Evolutionary conservation across 2,888 invertebrate genomes (phyloP).

Genomic region (Mongoloraphidia duomilia): DNA sequence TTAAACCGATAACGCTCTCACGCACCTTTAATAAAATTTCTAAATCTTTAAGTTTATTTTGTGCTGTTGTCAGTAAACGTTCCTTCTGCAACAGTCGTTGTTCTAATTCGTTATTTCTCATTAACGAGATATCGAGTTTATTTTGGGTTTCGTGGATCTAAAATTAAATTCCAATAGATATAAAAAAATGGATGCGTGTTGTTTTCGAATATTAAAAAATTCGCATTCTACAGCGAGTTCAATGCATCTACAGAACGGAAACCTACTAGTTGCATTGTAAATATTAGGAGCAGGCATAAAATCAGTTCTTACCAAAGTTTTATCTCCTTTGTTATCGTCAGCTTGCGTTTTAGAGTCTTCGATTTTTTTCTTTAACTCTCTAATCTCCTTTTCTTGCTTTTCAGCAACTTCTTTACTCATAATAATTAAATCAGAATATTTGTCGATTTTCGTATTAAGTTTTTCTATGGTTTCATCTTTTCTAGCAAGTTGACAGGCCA

Average conservation of each 20-base stretch:
- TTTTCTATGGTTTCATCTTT: conserved; percentile 2
- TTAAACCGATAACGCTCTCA: conserved; percentile 42
- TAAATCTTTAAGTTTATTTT: conserved; percentile 43
- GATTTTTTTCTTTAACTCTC: not conserved
- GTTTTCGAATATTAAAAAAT: too few relatives aligned
- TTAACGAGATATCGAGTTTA: conserved; percentile 2
- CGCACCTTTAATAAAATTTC: conserved; percentile 45
- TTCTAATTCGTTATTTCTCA: conserved; percentile 23
- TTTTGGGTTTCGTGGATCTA: too few relatives aligned
- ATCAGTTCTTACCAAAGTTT: too few relatives aligned
- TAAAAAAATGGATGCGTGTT: too few relatives aligned
- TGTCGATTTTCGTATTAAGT: not conserved
- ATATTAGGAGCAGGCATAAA: too few relatives aligned
- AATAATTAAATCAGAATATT: conserved; percentile 1
- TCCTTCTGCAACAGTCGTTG: conserved; percentile 36
- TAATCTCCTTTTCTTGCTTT: conserved; percentile 5
- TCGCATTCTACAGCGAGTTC: too few relatives aligned
- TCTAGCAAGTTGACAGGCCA: not conserved
- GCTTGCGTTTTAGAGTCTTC: not conserved
- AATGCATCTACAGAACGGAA: too few relatives aligned
- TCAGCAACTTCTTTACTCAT: conserved; percentile 1
- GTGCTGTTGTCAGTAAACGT: conserved; percentile 41
- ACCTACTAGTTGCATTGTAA: too few relatives aligned
- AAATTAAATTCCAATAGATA: too few relatives aligned
- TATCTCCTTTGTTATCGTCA: too few relatives aligned